These are phyloP conservation scores for Cyanoramphus novaezelandiae DNA, from an alignment of 2,113 vertebrate species.

Conservation along the genomic window DNA sequence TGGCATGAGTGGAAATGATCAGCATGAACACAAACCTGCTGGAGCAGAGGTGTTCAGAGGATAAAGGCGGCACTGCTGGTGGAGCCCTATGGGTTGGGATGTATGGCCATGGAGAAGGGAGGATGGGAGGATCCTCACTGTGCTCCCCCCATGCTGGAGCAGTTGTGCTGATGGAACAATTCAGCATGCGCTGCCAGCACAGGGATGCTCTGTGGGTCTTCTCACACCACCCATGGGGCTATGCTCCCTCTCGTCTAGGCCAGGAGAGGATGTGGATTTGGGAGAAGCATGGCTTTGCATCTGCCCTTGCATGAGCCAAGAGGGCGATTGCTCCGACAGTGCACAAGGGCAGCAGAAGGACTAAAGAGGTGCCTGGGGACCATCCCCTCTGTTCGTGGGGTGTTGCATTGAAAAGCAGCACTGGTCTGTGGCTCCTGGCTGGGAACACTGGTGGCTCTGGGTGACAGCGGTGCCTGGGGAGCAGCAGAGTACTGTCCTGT, in stretches of 20 bases:
- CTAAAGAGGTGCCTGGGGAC: too few species aligned
- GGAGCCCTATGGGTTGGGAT: accelerated
- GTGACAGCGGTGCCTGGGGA: background rate
- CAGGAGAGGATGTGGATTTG: background rate
- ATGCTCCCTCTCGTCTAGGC: background rate
- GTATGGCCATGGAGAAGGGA: background rate
- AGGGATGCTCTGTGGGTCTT: background rate
- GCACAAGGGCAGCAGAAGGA: background rate
- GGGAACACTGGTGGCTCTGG: accelerated
- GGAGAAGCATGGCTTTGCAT: background rate
- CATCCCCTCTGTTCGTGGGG: accelerated
- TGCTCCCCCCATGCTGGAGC: background rate
- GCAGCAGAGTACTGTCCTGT: background rate
- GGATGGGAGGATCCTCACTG: background rate
- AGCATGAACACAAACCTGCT: background rate
- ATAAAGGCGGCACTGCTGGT: background rate
- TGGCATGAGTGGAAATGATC: background rate
- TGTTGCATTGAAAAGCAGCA: background rate
- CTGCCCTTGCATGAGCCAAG: accelerated
- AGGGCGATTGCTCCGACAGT: background rate
- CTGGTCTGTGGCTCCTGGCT: background rate
- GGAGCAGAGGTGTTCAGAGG: background rate
- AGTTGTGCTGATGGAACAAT: background rate
- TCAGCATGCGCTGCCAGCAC: background rate
- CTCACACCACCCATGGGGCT: background rate